Conservation (phyloP, 2,797 vertebrate species). For the Otolemur crassicaudatus region DNA sequence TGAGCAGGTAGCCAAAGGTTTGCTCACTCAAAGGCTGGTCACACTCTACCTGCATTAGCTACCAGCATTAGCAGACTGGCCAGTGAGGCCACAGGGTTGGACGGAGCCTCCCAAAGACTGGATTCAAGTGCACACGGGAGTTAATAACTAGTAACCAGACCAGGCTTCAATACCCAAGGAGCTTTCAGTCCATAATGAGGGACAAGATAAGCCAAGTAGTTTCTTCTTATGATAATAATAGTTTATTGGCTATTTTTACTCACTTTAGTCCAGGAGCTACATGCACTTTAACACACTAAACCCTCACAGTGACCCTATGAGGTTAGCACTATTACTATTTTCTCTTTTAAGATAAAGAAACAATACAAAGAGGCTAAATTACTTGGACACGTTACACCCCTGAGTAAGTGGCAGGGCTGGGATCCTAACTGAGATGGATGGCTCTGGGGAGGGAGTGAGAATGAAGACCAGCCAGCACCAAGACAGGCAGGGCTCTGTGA, state of each 20-base stretch:
- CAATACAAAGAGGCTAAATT: not conserved
- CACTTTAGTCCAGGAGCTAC: fast-evolving
- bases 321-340: too few species aligned
- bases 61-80: not conserved
- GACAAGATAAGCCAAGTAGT: not conserved
- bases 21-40: not conserved
- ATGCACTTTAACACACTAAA: not conserved
- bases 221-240: not conserved
- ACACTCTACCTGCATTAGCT: not conserved
- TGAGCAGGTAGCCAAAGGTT: too few species aligned
- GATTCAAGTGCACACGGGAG: not conserved
- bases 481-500: not conserved
- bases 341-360: not conserved
- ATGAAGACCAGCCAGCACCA: not conserved
- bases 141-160: not conserved
- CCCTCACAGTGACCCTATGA: not conserved
- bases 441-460: not conserved
- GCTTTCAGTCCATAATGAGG: not conserved
- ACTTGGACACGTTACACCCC: not conserved
- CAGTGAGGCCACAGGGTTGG: not conserved
- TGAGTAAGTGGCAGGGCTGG: not conserved
- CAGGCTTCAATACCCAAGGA: not conserved
- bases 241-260: not conserved
- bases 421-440: not conserved
- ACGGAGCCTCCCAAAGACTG: not conserved